Percentiles rank a stretch among this genome's conserved stretches.
Conservation (phyloP, 2,113 vertebrate species). For the Thinocorus orbignyianus region DNA sequence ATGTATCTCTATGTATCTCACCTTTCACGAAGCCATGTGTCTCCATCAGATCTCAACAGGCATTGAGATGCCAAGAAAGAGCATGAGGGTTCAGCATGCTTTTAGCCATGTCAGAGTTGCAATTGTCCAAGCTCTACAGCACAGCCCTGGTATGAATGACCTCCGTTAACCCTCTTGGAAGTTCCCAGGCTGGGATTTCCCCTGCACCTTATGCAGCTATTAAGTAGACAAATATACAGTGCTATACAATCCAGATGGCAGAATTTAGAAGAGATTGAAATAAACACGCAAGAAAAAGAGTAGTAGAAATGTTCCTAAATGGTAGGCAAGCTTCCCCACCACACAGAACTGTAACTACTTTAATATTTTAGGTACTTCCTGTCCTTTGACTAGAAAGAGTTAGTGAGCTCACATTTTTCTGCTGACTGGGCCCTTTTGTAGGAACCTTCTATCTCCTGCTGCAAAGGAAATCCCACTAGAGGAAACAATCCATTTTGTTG, state of each 20-base stretch:
- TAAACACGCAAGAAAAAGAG: background rate
- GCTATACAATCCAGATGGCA: background rate
- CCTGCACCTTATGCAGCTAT: background rate
- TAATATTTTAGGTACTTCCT: background rate
- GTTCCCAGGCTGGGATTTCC: constrained; percentile 12
- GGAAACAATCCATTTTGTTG: constrained; percentile 11
- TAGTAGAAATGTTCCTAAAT: background rate
- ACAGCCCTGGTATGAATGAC: background rate
- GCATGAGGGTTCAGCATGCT: background rate
- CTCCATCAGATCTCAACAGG: background rate
- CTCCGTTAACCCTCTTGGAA: background rate
- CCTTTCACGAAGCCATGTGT: background rate
- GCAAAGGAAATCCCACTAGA: background rate
- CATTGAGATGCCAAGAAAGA: background rate
- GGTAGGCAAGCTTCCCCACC: background rate
- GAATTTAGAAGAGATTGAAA: background rate
- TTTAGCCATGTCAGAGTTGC: background rate
- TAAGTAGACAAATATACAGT: background rate
- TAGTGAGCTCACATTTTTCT: background rate
- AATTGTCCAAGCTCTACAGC: background rate
- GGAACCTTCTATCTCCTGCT: background rate
- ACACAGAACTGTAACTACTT: background rate
- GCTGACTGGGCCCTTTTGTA: background rate
- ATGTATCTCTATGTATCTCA: background rate
- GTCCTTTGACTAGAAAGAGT: background rate